Conservation (phyloP, 2,888 invertebrate genomes). For the Parasteatoda lunata region DNA sequence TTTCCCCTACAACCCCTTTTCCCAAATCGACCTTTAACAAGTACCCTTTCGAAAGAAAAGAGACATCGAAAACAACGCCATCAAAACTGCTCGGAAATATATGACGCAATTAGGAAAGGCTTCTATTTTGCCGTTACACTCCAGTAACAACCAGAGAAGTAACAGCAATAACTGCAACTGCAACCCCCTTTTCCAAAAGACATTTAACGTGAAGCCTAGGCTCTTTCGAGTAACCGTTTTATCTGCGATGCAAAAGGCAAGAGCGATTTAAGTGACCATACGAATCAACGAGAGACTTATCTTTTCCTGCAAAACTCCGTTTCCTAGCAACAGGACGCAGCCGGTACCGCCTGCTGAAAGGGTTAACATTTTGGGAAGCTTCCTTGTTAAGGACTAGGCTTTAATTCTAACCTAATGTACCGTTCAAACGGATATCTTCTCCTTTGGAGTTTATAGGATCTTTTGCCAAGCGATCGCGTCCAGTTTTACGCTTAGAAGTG, state of each 20-base stretch:
- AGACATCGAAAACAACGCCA: conserved; percentile 14
- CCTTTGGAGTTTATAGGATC: not conserved
- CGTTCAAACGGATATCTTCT: conserved; percentile 6
- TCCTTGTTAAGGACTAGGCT: conserved; percentile 40
- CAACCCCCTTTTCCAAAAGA: conserved; percentile 24
- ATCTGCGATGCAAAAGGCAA: conserved; percentile 46
- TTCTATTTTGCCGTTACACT: not conserved
- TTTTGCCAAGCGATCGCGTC: not conserved
- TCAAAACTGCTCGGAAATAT: conserved; percentile 37
- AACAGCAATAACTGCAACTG: conserved; percentile 37
- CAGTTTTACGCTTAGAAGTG: too few species aligned
- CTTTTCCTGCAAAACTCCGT: conserved; percentile 50
- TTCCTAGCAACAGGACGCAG: conserved; percentile 52
- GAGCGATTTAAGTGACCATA: conserved; percentile 43
- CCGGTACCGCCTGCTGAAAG: not conserved
- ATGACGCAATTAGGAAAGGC: conserved; percentile 51
- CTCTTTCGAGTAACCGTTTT: conserved; percentile 45
- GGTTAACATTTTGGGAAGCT: conserved; percentile 7
- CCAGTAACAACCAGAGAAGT: conserved; percentile 5
- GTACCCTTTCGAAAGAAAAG: not conserved
- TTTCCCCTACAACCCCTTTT: not conserved
- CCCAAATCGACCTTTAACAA: conserved; percentile 12
- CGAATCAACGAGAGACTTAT: conserved; percentile 31
- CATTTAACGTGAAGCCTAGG: not conserved
- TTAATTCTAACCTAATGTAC: conserved; percentile 59